Percentiles rank a stretch among this genome's conserved stretches.
phyloP scores from a whole-genome alignment of 2,797 vertebrate species.

The Pelobates cultripes region DNA sequence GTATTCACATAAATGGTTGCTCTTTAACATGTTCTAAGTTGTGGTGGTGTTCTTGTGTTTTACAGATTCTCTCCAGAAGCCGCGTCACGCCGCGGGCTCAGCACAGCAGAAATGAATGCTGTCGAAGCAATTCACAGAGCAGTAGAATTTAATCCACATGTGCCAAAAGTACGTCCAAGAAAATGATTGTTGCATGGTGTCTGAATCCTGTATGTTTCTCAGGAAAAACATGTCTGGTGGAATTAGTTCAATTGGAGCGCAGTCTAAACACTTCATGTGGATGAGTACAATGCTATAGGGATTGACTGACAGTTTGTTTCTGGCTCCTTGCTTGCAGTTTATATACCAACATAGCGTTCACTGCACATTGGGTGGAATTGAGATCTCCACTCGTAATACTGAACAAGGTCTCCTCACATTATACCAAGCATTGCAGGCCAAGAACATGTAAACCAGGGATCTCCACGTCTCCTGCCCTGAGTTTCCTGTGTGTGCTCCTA shows the following conservation, averaged over 20 bases:
- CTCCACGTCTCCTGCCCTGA: neutral
- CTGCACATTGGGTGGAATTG: neutral
- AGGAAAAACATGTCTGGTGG: neutral
- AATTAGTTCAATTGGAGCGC: neutral
- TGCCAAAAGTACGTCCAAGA: constrained; percentile 87
- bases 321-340: neutral
- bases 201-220: neutral
- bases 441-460: neutral
- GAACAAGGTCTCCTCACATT: neutral
- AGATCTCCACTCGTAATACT: neutral
- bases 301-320: neutral
- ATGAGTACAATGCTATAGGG: neutral
- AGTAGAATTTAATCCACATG: constrained; percentile 97
- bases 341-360: neutral
- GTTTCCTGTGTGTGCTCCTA: neutral
- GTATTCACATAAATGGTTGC: neutral
- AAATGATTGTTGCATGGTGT: constrained; percentile 9
- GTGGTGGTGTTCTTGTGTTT: constrained; percentile 67
- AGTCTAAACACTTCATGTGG: neutral
- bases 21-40: neutral
- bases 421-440: neutral
- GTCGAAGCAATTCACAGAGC: constrained; percentile 99
- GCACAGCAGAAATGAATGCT: constrained; percentile 98
- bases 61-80: constrained; percentile 95
- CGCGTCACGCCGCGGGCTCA: constrained; percentile 92